These are phyloP conservation scores for Spheniscus mendiculus DNA, from an alignment of 2,113 vertebrate species.

Conservation along the genomic window DNA sequence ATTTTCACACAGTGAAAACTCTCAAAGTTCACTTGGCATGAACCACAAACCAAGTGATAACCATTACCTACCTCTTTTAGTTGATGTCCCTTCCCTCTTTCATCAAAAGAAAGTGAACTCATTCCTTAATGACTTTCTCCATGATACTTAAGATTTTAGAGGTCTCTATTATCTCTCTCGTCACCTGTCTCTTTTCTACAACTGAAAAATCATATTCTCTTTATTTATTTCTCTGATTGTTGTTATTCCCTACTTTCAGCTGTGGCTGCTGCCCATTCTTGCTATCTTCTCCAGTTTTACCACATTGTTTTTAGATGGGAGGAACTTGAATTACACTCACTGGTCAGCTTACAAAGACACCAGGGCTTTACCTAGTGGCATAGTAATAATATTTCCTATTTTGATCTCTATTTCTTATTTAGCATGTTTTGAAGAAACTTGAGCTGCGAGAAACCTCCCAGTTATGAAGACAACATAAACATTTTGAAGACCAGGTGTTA, in stretches of 20 bases:
- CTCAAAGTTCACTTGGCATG: neutral
- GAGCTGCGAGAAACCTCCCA: neutral
- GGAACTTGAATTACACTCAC: neutral
- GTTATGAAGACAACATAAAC: neutral
- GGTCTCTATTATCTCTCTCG: neutral
- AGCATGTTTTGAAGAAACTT: neutral
- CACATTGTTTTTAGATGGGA: neutral
- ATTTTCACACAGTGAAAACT: neutral
- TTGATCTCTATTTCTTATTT: neutral
- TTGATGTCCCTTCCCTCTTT: neutral
- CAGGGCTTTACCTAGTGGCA: neutral
- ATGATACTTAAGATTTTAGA: neutral
- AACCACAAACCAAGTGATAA: neutral
- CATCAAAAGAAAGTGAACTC: neutral
- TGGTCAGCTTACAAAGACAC: neutral
- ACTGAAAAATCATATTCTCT: neutral
- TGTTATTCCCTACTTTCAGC: neutral
- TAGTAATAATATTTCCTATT: neutral
- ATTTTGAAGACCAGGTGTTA: neutral
- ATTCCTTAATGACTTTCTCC: neutral
- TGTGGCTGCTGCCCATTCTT: neutral
- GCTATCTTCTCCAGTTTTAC: neutral
- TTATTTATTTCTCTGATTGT: neutral
- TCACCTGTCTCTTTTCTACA: neutral
- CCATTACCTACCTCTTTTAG: neutral